phyloP scores from a whole-genome alignment of 2,888 invertebrate genomes.

The Trichopoda pennipes region DNA sequence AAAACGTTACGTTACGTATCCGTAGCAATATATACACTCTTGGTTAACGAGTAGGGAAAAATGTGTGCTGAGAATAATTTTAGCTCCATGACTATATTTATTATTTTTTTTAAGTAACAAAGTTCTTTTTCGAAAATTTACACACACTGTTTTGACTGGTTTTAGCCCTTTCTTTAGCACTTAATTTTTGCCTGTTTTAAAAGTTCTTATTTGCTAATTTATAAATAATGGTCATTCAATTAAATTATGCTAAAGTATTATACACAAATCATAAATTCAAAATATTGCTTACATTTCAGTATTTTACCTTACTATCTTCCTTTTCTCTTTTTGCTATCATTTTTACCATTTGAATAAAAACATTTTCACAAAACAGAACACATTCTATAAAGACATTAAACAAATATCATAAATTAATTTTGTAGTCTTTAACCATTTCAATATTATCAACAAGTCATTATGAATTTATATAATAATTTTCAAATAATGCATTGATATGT shows the following conservation, averaged over 20 bases:
- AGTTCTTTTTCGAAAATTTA: neutral
- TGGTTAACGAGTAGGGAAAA: too few species aligned
- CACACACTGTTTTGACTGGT: neutral
- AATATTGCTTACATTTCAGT: conserved; percentile 37
- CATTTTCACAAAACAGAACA: neutral
- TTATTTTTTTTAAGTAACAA: too few species aligned
- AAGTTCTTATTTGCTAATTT: conserved; percentile 39
- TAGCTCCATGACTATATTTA: too few species aligned
- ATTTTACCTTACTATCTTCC: conserved; percentile 14
- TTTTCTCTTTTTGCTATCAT: neutral
- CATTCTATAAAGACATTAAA: too few species aligned
- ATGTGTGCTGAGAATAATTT: too few species aligned
- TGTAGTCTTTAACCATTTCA: conserved; percentile 27
- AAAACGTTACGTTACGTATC: too few species aligned
- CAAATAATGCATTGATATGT: conserved; percentile 42
- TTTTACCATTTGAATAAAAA: neutral
- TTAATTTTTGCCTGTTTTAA: conserved; percentile 11
- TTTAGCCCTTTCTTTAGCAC: neutral
- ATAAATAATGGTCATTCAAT: conserved; percentile 58
- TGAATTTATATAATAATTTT: conserved; percentile 52
- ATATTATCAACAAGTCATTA: conserved; percentile 55
- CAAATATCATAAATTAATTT: conserved; percentile 35
- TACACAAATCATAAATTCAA: conserved; percentile 38
- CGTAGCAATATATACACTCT: too few species aligned
- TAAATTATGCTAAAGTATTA: conserved; percentile 48